A percentile compares a stretch with the other conserved stretches of the same genome.
These are phyloP conservation scores for Verasper variegatus DNA, from an alignment of 2,113 vertebrate species.

Conservation along the genomic window DNA sequence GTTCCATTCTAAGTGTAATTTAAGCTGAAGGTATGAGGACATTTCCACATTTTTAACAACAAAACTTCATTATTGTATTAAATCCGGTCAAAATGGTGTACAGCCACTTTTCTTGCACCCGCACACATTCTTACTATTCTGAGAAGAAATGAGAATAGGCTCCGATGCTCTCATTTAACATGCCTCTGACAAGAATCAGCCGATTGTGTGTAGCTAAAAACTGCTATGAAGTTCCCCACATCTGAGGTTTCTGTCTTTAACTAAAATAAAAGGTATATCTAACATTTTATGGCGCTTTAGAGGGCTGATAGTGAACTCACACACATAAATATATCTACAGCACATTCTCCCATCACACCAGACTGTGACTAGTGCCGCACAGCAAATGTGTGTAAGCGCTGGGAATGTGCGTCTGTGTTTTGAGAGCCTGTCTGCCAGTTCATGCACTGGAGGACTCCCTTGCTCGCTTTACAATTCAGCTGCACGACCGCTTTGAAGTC, in stretches of 20 bases:
- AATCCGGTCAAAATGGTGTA: neutral
- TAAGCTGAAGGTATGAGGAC: too few relatives aligned
- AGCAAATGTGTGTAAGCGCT: slow-evolving; percentile 48
- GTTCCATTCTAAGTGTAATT: too few relatives aligned
- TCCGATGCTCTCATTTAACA: neutral
- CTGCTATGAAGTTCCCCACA: slow-evolving; percentile 5
- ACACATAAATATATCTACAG: neutral
- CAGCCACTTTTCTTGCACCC: neutral
- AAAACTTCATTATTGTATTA: neutral
- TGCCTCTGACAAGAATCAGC: neutral
- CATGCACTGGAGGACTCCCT: slow-evolving; percentile 77
- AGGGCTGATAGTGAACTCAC: neutral
- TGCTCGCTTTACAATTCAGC: slow-evolving; percentile 76
- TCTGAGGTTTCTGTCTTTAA: slow-evolving; percentile 6
- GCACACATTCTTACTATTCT: neutral
- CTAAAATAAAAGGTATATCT: neutral
- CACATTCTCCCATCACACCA: neutral
- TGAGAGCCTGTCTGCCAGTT: slow-evolving; percentile 69
- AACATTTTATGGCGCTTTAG: neutral
- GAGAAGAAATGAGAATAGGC: neutral
- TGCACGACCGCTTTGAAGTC: slow-evolving; percentile 85
- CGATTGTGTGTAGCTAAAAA: slow-evolving; percentile 3
- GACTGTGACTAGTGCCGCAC: slow-evolving; percentile 13
- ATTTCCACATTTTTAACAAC: too few relatives aligned
- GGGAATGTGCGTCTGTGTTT: slow-evolving; percentile 69